phyloP scores from a whole-genome alignment of 2,113 vertebrate species.

The Indicator maculatus region DNA sequence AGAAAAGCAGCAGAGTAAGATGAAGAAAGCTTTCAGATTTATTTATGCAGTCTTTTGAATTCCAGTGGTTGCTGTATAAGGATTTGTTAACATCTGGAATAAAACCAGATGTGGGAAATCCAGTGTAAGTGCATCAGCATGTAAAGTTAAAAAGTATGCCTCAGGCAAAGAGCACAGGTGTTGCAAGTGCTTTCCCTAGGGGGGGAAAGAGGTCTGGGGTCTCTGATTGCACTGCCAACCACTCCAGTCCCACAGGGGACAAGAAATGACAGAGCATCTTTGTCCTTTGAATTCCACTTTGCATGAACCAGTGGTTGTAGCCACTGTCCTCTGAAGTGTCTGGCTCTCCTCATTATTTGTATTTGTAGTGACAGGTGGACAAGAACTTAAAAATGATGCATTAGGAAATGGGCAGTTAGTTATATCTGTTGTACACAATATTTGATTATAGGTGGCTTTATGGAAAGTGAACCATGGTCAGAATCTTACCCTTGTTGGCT shows the following conservation, averaged over 20 bases:
- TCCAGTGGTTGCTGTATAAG: neutral
- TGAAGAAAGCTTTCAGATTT: constrained; percentile 18
- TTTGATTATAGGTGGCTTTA: neutral
- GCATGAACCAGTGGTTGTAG: neutral
- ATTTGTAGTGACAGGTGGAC: neutral
- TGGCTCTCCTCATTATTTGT: neutral
- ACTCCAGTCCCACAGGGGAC: neutral
- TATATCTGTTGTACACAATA: neutral
- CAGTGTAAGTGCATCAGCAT: accelerated
- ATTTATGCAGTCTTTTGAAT: neutral
- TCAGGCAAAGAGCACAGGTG: neutral
- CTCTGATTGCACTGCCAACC: neutral
- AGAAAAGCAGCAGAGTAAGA: neutral
- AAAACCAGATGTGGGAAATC: neutral
- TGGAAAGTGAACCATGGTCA: neutral
- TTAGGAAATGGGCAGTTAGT: neutral
- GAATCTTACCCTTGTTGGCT: neutral
- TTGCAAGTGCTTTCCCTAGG: neutral
- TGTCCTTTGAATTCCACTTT: neutral
- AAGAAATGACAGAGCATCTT: neutral
- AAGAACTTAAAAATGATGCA: too few species aligned
- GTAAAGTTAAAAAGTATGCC: neutral
- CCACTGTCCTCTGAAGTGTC: neutral
- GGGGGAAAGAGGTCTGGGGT: neutral
- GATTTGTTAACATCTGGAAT: neutral